These are phyloP conservation scores for Holocentrus rufus DNA, from an alignment of 2,797 vertebrate genomes.

Conservation along the genomic window DNA sequence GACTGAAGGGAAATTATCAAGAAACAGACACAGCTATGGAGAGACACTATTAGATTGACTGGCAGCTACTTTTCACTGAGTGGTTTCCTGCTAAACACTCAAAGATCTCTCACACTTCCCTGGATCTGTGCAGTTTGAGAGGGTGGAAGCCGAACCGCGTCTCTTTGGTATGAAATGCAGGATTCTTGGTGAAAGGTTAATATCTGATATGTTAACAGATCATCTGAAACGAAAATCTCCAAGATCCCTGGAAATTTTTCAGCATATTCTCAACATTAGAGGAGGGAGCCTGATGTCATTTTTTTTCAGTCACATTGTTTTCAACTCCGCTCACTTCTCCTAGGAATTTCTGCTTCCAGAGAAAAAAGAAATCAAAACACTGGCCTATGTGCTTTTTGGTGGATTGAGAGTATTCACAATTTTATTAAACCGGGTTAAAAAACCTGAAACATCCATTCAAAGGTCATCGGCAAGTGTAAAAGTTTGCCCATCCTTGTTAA, in stretches of 20 bases:
- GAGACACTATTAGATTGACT: conserved; percentile 47
- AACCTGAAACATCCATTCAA: conserved; percentile 20
- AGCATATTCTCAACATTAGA: too few relatives aligned
- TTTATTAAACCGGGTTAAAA: neutral
- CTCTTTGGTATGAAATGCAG: neutral
- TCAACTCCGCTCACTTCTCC: too few relatives aligned
- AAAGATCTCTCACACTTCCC: conserved; percentile 2
- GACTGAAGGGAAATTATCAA: conserved; percentile 32
- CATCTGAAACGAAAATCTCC: neutral
- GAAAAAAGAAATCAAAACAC: neutral
- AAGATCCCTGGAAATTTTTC: too few relatives aligned
- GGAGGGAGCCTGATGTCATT: too few relatives aligned
- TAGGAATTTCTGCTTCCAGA: too few relatives aligned
- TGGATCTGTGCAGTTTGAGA: neutral
- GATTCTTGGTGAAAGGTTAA: neutral
- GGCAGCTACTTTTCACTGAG: conserved; percentile 34
- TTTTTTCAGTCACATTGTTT: too few relatives aligned
- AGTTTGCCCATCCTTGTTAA: conserved; percentile 50
- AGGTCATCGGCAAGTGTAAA: conserved; percentile 44
- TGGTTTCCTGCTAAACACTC: conserved; percentile 45
- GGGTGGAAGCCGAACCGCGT: neutral
- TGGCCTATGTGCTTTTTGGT: neutral
- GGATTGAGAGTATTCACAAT: neutral
- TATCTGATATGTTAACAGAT: neutral
- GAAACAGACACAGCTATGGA: conserved; percentile 28